Percentiles rank a stretch among this genome's conserved stretches.
These are phyloP conservation scores for Dissostichus mawsoni DNA, from an alignment of 2,113 vertebrate genomes.

Conservation along the genomic window DNA sequence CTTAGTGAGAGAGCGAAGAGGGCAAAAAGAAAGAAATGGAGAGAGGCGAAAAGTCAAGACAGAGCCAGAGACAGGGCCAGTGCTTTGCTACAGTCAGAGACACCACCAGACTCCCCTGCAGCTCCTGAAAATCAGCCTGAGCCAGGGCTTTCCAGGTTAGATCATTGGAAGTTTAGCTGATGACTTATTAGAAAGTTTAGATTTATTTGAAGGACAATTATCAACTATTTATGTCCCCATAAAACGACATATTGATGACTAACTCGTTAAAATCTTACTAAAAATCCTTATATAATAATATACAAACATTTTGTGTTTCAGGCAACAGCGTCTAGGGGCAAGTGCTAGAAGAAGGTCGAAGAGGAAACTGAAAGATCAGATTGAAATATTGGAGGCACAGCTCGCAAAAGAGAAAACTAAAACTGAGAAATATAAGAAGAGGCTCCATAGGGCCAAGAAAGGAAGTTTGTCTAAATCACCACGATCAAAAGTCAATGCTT, in stretches of 20 bases:
- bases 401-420: not conserved
- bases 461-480: not conserved
- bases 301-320: too few species aligned
- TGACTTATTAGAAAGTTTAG: not conserved
- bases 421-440: not conserved
- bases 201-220: too few species aligned
- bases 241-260: too few species aligned
- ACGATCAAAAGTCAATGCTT: not conserved
- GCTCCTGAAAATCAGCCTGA: not conserved
- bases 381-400: not conserved
- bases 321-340: too few species aligned
- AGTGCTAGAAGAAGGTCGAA: too few species aligned
- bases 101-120: not conserved
- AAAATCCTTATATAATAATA: too few species aligned
- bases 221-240: too few species aligned
- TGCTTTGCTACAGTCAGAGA: constrained; percentile 2
- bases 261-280: too few species aligned
- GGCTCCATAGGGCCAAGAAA: not conserved
- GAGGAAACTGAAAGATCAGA: not conserved
- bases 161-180: not conserved
- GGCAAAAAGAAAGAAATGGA: not conserved
- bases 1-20: not conserved
- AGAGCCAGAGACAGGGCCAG: not conserved
- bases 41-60: not conserved
- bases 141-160: not conserved